These are phyloP conservation scores for Nothoprocta pentlandii DNA, from an alignment of 2,113 vertebrate species.

Conservation along the genomic window DNA sequence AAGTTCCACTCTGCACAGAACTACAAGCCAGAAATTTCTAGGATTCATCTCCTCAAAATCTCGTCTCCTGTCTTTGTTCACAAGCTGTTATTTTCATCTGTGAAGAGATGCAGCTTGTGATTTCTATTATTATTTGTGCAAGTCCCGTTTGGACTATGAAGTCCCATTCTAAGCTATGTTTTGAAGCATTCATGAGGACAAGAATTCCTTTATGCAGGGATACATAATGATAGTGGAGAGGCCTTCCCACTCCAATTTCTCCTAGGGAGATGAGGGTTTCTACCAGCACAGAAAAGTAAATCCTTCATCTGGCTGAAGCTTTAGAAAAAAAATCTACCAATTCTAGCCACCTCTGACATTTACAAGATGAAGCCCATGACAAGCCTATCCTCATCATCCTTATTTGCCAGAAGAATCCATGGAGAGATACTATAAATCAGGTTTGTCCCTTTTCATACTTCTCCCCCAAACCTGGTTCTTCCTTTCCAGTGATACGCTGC, in stretches of 20 bases:
- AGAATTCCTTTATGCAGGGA: neutral
- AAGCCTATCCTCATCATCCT: neutral
- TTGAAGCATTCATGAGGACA: neutral
- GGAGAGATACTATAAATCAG: neutral
- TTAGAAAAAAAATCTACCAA: neutral
- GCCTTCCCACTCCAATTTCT: fast-evolving
- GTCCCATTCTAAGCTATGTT: neutral
- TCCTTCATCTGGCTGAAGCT: neutral
- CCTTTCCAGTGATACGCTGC: neutral
- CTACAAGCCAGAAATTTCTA: neutral
- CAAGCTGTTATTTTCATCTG: neutral
- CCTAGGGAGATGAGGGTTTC: neutral
- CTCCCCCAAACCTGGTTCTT: neutral
- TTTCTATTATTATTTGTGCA: neutral
- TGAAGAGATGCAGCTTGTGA: neutral
- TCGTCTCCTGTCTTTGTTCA: neutral
- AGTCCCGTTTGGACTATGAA: neutral
- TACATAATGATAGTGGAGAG: neutral
- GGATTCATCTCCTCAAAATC: neutral
- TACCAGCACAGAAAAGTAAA: neutral
- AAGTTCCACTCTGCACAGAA: neutral
- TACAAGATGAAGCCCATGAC: neutral
- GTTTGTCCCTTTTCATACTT: neutral
- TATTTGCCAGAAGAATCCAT: neutral
- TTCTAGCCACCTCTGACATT: neutral